Percentiles rank a stretch among this genome's conserved stretches.
Evolutionary conservation across 2,797 vertebrate species (phyloP).

Genomic region (Amniataba percoides): DNA sequence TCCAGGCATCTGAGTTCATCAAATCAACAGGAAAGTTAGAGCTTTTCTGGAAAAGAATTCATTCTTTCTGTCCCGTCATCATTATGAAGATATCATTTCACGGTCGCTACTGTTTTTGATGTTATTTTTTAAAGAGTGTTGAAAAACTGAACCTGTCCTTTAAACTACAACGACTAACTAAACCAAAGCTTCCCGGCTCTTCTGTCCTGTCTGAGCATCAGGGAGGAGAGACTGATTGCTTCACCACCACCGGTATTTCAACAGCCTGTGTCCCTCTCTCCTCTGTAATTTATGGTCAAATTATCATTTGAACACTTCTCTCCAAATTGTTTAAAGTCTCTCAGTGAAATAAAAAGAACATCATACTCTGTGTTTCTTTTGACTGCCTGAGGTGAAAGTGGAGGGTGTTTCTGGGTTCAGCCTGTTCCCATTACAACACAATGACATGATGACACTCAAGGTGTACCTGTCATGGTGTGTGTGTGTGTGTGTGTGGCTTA

Average conservation of each 20-base stretch:
- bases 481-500: not conserved
- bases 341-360: not conserved
- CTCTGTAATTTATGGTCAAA: not conserved
- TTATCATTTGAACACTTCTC: not conserved
- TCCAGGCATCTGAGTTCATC: too few relatives aligned
- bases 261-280: not conserved
- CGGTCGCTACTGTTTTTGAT: not conserved
- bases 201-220: too few relatives aligned
- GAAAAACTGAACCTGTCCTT: too few relatives aligned
- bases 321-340: not conserved
- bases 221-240: too few relatives aligned
- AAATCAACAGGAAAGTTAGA: too few relatives aligned
- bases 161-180: too few relatives aligned
- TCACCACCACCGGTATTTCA: not conserved
- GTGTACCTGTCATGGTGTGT: not conserved
- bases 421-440: conserved; percentile 1
- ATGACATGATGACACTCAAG: conserved; percentile 11
- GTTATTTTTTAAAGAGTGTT: not conserved
- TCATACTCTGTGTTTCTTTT: not conserved
- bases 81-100: not conserved
- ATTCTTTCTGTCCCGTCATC: too few relatives aligned
- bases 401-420: conserved; percentile 1
- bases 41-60: too few relatives aligned
- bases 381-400: not conserved
- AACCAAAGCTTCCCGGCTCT: not conserved